Base-by-base conservation (phyloP, 2,797 vertebrate species). In the Harpagifer antarcticus region DNA sequence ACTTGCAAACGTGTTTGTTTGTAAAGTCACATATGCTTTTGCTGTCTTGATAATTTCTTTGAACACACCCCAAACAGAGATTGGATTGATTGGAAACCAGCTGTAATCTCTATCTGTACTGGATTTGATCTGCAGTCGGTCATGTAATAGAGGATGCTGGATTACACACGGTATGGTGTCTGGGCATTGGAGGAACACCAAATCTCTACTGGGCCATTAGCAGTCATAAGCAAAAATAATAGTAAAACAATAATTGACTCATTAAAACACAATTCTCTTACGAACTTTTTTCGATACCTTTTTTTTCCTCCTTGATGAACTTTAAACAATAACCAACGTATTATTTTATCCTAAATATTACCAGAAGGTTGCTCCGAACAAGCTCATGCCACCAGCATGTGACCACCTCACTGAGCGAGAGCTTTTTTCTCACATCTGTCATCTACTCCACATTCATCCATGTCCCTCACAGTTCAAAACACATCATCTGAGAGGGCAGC, bases 91-190 rank as follows among this genome's bases (percentile, higher is more conserved):
- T 63, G 79, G 75, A 43, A 74, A 76, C 15, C 67, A 79, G 84
- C 71, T 79, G 68, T 88, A 83, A 87, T 89, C 78, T 82, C 65
- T 65, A 52, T 76, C 61, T 63, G 64, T 50, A 54, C 52, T 79
- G 86, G 81, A 89, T 85, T 86, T 78, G 71, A 79, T 49, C 47
- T 48, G 56, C 60, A 74, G 58, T 54, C 19, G 19, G 19, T 78
- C 64, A 68, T 78, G 68, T 73, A 74, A 82, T 68, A 50, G 62
- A 74, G 57, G 52, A 66, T 73, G 63, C 58, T 74, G 75, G 86
- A 86, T 89, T 85, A 85, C 65, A 79, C 12, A 44, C 31, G 74
- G 40, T 19, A 48, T 44, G 13, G 19, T 76, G 58, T 79, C 2
- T 27, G 33, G 56, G 61, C 27, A 68, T 7, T 7, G 27, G 43